These are phyloP conservation scores for Ovis canadensis DNA, from an alignment of 2,113 vertebrate genomes.

Conservation along the genomic window DNA sequence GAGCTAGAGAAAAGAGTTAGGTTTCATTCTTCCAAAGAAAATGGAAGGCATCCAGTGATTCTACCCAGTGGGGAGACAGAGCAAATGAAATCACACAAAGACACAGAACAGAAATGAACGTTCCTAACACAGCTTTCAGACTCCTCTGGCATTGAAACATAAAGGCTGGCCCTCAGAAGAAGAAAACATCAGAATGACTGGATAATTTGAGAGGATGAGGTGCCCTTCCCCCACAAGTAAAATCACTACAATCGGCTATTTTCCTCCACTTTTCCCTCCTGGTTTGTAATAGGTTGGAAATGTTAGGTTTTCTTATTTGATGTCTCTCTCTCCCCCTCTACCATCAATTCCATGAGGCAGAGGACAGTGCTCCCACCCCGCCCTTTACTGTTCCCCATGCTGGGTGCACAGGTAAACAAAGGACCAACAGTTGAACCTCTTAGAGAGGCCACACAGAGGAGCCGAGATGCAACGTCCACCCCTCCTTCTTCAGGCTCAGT, in stretches of 20 bases:
- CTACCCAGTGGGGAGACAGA: not conserved
- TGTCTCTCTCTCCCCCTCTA: not conserved
- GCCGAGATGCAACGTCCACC: not conserved
- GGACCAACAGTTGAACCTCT: not conserved
- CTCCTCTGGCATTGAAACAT: rapidly evolving
- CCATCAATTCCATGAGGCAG: not conserved
- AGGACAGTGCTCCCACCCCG: rapidly evolving
- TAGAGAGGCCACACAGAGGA: not conserved
- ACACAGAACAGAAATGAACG: not conserved
- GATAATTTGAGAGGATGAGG: not conserved
- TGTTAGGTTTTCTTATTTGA: not conserved
- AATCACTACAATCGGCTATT: rapidly evolving
- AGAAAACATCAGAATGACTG: too few species aligned
- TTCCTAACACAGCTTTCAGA: not conserved
- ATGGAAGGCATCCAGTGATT: not conserved
- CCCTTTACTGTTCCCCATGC: not conserved
- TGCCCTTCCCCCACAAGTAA: not conserved
- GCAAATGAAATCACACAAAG: not conserved
- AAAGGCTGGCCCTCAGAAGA: too few species aligned
- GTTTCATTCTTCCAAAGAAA: not conserved
- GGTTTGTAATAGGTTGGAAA: not conserved
- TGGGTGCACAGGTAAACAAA: rapidly evolving
- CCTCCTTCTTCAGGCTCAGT: not conserved
- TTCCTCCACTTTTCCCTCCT: not conserved
- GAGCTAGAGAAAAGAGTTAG: not conserved